phyloP scores from a whole-genome alignment of 2,113 vertebrate species.

The Amphilophus citrinellus region DNA sequence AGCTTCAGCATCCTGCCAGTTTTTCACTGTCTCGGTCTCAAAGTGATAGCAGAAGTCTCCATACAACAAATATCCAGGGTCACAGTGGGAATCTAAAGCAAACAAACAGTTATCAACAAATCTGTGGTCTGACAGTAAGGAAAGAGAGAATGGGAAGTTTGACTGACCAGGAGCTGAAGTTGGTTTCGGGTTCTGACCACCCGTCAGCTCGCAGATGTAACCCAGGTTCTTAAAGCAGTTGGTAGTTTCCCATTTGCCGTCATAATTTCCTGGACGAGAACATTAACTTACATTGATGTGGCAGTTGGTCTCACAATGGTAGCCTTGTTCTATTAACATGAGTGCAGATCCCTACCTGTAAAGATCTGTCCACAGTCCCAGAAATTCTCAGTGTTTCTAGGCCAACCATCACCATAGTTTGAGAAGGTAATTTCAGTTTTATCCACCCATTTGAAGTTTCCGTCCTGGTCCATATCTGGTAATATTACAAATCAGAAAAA shows the following conservation, averaged over 20 bases:
- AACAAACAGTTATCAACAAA: background rate
- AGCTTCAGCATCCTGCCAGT: constrained; percentile 78
- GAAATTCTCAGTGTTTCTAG: constrained; percentile 64
- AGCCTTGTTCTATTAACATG: background rate
- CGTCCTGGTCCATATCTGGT: constrained; percentile 80
- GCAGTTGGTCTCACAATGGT: background rate
- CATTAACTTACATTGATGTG: background rate
- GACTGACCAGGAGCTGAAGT: constrained; percentile 75
- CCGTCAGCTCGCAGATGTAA: constrained; percentile 82
- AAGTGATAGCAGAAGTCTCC: constrained; percentile 81
- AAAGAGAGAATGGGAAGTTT: background rate
- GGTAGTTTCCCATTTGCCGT: constrained; percentile 83
- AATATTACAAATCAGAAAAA: background rate
- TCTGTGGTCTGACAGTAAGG: background rate
- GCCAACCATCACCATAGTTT: constrained; percentile 79
- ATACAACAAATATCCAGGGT: constrained; percentile 77
- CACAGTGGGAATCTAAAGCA: constrained; percentile 78
- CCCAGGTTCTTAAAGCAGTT: constrained; percentile 83
- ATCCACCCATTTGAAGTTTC: constrained; percentile 81
- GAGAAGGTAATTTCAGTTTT: constrained; percentile 58
- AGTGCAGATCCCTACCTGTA: constrained; percentile 68
- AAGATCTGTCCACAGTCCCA: constrained; percentile 87
- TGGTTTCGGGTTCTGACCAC: constrained; percentile 81
- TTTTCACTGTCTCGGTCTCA: constrained; percentile 68
- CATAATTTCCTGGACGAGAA: constrained; percentile 77